Conservation (phyloP, 2,113 vertebrate genomes). For the Oncorhynchus masou region DNA sequence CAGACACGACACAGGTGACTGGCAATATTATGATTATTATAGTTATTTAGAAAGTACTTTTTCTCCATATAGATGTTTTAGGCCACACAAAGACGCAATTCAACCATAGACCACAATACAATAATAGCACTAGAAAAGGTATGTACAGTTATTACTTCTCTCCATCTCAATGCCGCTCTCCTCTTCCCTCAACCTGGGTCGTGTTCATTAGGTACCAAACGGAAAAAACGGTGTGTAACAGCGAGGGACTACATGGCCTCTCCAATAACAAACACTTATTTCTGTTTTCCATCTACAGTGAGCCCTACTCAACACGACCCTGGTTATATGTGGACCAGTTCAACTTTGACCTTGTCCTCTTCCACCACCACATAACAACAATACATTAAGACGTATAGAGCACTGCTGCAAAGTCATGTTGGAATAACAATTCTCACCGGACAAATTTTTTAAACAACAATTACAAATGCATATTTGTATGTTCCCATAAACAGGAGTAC, state of each 20-base stretch:
- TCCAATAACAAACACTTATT: too few species aligned
- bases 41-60: slow-evolving; percentile 50
- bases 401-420: slow-evolving; percentile 4
- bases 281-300: too few species aligned
- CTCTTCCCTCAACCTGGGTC: neutral
- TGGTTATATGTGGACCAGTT: neutral
- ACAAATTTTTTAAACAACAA: slow-evolving; percentile 1
- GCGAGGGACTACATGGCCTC: too few species aligned
- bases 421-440: neutral
- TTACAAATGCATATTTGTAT: slow-evolving; percentile 2
- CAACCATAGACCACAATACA: slow-evolving; percentile 43
- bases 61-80: slow-evolving; percentile 48
- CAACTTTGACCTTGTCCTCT: neutral
- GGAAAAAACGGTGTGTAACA: too few species aligned
- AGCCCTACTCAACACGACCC: too few species aligned
- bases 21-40: slow-evolving; percentile 28
- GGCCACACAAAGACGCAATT: slow-evolving; percentile 33
- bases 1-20: slow-evolving; percentile 26
- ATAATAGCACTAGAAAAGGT: slow-evolving; percentile 18
- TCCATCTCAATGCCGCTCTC: neutral
- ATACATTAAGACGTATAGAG: slow-evolving; percentile 6
- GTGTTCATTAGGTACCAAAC: too few species aligned
- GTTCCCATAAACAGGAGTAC: neutral
- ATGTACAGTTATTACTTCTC: slow-evolving; percentile 41
- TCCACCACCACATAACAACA: neutral